A percentile compares a stretch with the other conserved stretches of the same genome.
Evolutionary conservation across 2,888 invertebrate genomes (phyloP).

Genomic region (Liodrosophila aerea): DNA sequence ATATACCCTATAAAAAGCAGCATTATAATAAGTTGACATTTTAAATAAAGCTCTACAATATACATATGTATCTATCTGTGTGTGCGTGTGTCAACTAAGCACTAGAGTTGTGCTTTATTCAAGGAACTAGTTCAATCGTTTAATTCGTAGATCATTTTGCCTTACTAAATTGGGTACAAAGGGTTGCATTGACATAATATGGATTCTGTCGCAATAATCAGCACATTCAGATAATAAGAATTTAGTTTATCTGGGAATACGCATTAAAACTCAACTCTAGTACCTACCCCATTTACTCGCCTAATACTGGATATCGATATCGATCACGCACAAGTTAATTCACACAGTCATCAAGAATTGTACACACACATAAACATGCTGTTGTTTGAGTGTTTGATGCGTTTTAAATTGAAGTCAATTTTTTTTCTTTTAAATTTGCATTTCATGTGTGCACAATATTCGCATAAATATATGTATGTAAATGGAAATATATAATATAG

Average conservation of each 20-base stretch:
- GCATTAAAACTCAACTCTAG: no score
- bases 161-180: no score
- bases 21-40: neutral
- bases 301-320: conserved; percentile 21
- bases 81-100: no score
- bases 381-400: conserved; percentile 52
- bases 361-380: conserved; percentile 15
- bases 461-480: conserved; percentile 11
- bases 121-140: no score
- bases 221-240: no score
- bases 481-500: conserved; percentile 1
- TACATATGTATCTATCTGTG: neutral
- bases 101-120: no score
- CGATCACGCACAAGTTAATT: conserved; percentile 10
- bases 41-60: no score
- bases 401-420: conserved; percentile 76
- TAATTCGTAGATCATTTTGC: no score
- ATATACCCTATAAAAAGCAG: conserved; percentile 18
- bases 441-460: conserved; percentile 33
- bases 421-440: conserved; percentile 47
- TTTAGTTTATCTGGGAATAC: no score
- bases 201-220: no score
- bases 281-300: neutral
- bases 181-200: no score
- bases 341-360: conserved; percentile 13